These are phyloP conservation scores for Cherax destructor DNA, from an alignment of 1,140 invertebrate species.

Conservation along the genomic window DNA sequence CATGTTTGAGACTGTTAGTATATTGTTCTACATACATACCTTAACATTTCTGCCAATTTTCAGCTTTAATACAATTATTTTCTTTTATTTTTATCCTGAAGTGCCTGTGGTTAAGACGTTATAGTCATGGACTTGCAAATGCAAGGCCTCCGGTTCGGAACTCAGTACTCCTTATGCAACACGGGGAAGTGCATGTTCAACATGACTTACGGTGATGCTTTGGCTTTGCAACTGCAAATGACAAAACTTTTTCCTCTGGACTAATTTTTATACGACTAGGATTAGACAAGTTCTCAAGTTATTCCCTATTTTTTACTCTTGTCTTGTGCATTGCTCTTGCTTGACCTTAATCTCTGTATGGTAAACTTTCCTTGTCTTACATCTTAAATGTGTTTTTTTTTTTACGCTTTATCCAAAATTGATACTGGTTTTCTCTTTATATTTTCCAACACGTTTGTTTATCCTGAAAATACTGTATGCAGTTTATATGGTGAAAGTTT, in stretches of 20 bases:
- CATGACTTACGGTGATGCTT: background rate
- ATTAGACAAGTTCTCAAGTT: background rate
- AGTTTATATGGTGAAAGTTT: background rate
- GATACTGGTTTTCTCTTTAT: background rate
- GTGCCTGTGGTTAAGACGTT: too few relatives aligned
- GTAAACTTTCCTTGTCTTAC: background rate
- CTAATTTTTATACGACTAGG: background rate
- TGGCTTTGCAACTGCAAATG: background rate
- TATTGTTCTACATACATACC: too few relatives aligned
- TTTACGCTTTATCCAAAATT: background rate
- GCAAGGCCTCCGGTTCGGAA: too few relatives aligned
- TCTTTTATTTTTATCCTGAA: too few relatives aligned
- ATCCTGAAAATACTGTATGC: background rate
- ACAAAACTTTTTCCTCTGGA: background rate
- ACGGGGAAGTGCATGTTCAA: background rate
- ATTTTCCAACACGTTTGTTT: background rate
- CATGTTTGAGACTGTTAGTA: too few relatives aligned
- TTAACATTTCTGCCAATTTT: too few relatives aligned
- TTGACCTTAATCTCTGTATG: background rate
- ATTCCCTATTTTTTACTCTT: background rate
- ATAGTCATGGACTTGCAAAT: too few relatives aligned
- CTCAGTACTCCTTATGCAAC: too few relatives aligned
- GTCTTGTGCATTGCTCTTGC: background rate
- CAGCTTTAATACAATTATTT: too few relatives aligned
- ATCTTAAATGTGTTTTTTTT: background rate